Evolutionary conservation across 2,888 invertebrate species (phyloP), one percentile per base, ranked within the genome.

Genomic region (Phortica okadai): DNA sequence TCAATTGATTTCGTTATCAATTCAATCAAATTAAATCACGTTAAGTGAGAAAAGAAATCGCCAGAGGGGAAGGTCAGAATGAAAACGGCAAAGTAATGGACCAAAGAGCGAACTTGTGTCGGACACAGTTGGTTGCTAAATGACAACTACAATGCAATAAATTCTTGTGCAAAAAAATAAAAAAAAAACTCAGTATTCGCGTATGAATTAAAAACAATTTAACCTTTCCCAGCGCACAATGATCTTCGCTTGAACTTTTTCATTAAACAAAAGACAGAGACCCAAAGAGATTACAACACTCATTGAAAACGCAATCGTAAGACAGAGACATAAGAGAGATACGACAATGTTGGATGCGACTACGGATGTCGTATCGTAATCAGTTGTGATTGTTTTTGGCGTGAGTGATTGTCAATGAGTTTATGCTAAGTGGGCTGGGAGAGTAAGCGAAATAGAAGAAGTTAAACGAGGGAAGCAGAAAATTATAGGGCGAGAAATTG

Each of bases 131-230:
- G 62, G 16, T 11, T 21, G n/a, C 33, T 8, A 11, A 25, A 11
- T 25, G 11, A 10, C 21, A 62, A 25, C 11, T 33, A 66, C 14
- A 10, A 66, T 66, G 41, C 42, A 21, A 66, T 66, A 33, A 11
- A 66, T 33, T 33, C 25, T 72, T 56, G 41, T 72, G 54, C 70
- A 56, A 72, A 56, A 45, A 69, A 21, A 69, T 45, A 45, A 50
- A 45, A 45, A 45, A 69, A 69, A 14, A 21, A 45, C 44, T 8
- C 44, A 56, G 69, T 7, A 56, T 72, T 72, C 70, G 70, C 82
- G 84, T 84, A 86, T 81, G 82, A 85, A 85, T 85, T 85, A 84
- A 84, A 87, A 84, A 87, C 85, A 88, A 88, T 86, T 88, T 88
- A 86, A 88, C 87, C 88, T 84, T 86, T 85, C 79, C 69, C 76